These are phyloP conservation scores for Thereva unica DNA, from an alignment of 2,888 invertebrate genomes.

Conservation along the genomic window DNA sequence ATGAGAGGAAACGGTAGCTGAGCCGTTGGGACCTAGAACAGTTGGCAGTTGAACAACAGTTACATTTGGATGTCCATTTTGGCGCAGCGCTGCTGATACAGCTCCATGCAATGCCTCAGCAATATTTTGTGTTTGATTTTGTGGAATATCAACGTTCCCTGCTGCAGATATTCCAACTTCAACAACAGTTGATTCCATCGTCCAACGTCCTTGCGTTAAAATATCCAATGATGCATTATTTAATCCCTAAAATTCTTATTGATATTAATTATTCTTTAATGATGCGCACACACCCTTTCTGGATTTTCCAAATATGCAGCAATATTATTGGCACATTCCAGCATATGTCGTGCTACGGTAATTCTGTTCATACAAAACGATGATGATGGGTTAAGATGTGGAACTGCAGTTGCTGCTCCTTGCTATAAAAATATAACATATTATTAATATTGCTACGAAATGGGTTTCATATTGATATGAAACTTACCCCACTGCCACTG, in stretches of 20 bases:
- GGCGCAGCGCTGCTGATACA: constrained; percentile 55
- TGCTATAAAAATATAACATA: constrained; percentile 38
- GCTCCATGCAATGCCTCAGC: constrained; percentile 58
- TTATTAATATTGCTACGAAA: neutral
- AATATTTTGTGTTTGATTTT: constrained; percentile 54
- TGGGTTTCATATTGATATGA: neutral
- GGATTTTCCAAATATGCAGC: constrained; percentile 58
- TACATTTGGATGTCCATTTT: constrained; percentile 54
- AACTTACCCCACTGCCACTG: constrained; percentile 42
- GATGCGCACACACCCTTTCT: constrained; percentile 47
- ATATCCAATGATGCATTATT: constrained; percentile 57
- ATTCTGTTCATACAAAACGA: constrained; percentile 59
- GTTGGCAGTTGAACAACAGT: constrained; percentile 56
- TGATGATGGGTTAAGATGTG: constrained; percentile 55
- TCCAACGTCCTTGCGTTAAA: constrained; percentile 58
- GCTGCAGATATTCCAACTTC: constrained; percentile 57
- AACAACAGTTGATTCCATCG: constrained; percentile 59
- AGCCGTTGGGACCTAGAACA: constrained; percentile 50
- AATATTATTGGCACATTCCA: constrained; percentile 58
- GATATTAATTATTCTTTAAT: no score
- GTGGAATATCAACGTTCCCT: constrained; percentile 51
- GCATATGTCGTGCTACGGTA: constrained; percentile 58
- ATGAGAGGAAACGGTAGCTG: constrained; percentile 38
- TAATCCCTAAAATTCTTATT: constrained; percentile 48
- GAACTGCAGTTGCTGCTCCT: constrained; percentile 49